Conservation (phyloP, 1,140 invertebrate species). For the Saccostrea cuccullata region DNA sequence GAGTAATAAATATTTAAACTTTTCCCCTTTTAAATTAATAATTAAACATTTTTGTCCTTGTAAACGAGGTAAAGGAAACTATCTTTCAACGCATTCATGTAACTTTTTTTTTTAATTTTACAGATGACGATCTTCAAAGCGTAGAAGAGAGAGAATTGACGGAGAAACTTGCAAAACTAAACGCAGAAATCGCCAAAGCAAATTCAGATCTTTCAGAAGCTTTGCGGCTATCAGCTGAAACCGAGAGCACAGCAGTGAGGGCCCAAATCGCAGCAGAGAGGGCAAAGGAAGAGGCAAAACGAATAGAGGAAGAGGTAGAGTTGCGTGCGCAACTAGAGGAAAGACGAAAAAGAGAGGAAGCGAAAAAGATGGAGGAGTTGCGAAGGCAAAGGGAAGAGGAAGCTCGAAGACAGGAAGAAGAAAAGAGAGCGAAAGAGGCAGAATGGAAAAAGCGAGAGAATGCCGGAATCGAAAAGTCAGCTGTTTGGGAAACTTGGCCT, state of each 20-base stretch:
- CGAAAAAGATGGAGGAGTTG: slow-evolving; percentile 60
- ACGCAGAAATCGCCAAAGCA: slow-evolving; percentile 68
- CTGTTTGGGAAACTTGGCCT: slow-evolving; percentile 67
- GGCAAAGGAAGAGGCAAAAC: slow-evolving; percentile 68
- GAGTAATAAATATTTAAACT: no score
- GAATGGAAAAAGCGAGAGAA: slow-evolving; percentile 65
- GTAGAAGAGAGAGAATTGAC: slow-evolving; percentile 67
- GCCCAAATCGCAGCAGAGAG: slow-evolving; percentile 66
- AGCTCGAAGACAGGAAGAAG: slow-evolving; percentile 60
- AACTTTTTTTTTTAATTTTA: neutral
- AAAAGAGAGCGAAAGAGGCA: slow-evolving; percentile 60
- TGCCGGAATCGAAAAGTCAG: slow-evolving; percentile 50
- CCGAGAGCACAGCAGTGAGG: slow-evolving; percentile 64
- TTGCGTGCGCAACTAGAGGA: slow-evolving; percentile 61
- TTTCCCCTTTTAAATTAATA: no score
- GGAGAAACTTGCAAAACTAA: slow-evolving; percentile 67
- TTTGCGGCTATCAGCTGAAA: slow-evolving; percentile 67
- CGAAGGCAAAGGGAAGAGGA: slow-evolving; percentile 55
- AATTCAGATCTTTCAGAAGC: slow-evolving; percentile 70
- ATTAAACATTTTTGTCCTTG: neutral
- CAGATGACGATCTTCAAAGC: slow-evolving; percentile 63
- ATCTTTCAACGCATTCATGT: neutral
- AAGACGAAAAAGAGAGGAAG: slow-evolving; percentile 62
- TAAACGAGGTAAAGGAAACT: neutral
- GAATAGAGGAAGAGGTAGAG: slow-evolving; percentile 64